Evolutionary conservation across 2,797 vertebrate species (phyloP), one percentile per base, ranked within the genome.

Genomic region (Spinus pinus): DNA sequence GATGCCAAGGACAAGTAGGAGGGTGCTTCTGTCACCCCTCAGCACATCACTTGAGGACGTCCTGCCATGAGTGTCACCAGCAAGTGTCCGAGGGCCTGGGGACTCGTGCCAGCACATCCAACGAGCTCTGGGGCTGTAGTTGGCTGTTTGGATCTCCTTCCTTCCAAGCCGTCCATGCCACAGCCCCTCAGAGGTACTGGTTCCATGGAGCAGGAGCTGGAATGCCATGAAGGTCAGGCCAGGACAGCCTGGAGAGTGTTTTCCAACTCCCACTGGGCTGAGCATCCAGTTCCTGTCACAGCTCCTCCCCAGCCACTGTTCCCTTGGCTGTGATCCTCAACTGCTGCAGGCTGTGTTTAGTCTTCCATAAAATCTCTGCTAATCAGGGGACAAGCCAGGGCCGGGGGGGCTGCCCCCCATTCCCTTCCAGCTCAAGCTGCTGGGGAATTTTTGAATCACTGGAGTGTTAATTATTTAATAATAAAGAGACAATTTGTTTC

Each of bases 1-100:
- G 94, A 96, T 50, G 57, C 90, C 13, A 88, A 80, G 83, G 69
- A 65, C 51, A 80, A 86, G 30, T 96, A 97, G 88, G 30, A 60
- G 8, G 58, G 46, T 53, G 58, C 23, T 72, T 33, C 58, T 41
- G 73, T 33, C 73, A 65, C 39, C 65, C 19, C 51, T 83, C 51
- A 41, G 46, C 64, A 27, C 10, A 0, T 31, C n/a, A 6, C 10
- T 23, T 7, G 21, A 17, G 9, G 3, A 14, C 0, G 1, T 56
- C 46, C n/a, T 8, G 58, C 84, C 37, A 0, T 0, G 1, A 41
- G 13, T 33, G 72, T 62, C 83, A 41, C 56, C 83, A 78, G 72
- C 64, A 61, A 27, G 42, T 13, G 33, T 35, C 65, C 1, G 0
- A 10, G 53, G 44, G 49, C 60, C 57, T 7, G 33, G 6, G 35